A percentile compares a stretch with the other conserved stretches of the same genome.
These are phyloP conservation scores for Numida meleagris DNA, from an alignment of 2,113 vertebrate genomes.

Conservation along the genomic window DNA sequence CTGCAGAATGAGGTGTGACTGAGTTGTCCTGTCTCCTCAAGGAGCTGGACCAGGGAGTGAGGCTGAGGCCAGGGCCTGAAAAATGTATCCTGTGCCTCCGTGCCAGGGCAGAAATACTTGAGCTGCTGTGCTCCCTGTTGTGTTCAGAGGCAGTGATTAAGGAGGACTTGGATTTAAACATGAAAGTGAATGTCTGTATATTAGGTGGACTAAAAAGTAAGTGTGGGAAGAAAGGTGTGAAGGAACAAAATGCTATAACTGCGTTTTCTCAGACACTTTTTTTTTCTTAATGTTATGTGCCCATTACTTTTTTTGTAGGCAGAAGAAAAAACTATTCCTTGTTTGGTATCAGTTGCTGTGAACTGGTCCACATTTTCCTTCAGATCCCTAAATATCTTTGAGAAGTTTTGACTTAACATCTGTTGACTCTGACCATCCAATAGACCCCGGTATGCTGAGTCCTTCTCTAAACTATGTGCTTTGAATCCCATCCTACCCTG, in stretches of 20 bases:
- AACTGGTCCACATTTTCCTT: background rate
- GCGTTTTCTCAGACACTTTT: background rate
- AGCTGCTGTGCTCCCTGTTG: background rate
- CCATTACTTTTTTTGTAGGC: background rate
- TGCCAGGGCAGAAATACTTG: background rate
- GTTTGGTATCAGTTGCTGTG: background rate
- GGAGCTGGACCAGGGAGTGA: background rate
- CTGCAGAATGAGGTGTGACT: constrained; percentile 54
- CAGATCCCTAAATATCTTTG: background rate
- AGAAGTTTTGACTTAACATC: background rate
- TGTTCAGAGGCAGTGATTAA: background rate
- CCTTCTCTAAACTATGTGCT: background rate
- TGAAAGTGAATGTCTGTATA: background rate
- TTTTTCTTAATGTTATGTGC: background rate
- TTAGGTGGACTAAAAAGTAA: background rate
- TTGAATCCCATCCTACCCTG: background rate
- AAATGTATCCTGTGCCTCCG: background rate
- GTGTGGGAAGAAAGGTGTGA: background rate
- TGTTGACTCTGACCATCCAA: background rate
- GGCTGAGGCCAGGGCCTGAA: constrained; percentile 18
- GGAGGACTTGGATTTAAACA: background rate
- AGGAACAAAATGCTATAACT: background rate
- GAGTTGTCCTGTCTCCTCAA: background rate
- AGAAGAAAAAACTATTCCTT: background rate
- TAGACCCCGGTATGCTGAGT: background rate